These are phyloP conservation scores for Melierax canorus DNA, from an alignment of 2,113 vertebrate genomes.

Conservation along the genomic window DNA sequence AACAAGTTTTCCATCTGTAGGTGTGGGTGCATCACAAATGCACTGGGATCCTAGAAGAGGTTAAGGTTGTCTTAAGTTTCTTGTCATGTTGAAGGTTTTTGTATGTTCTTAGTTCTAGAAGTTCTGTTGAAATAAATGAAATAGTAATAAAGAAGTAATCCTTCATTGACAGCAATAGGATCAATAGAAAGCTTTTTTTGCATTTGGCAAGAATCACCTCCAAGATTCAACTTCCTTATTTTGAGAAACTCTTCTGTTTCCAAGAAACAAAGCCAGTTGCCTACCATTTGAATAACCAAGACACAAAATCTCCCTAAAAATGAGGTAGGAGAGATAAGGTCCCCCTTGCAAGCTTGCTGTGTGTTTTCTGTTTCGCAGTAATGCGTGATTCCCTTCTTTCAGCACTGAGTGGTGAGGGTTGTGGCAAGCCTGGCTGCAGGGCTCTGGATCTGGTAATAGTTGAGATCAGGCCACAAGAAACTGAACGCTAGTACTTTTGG, in stretches of 20 bases:
- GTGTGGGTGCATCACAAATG: not conserved
- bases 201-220: not conserved
- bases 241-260: not conserved
- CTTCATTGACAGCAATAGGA: not conserved
- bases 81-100: not conserved
- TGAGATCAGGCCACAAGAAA: not conserved
- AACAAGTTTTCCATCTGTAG: rapidly evolving
- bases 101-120: not conserved
- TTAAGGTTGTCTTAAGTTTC: not conserved
- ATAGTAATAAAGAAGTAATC: not conserved
- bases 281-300: not conserved
- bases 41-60: not conserved
- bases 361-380: not conserved
- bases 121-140: not conserved
- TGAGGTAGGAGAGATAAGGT: too few relatives aligned
- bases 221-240: not conserved
- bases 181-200: not conserved
- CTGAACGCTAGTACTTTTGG: not conserved
- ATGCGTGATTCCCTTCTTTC: not conserved
- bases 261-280: not conserved
- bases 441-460: not conserved
- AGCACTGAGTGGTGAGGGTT: rapidly evolving
- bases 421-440: not conserved
- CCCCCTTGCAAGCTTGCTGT: not conserved
- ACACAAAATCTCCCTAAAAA: not conserved